phyloP scores from a whole-genome alignment of 2,797 vertebrate species.

The Yasuhikotakia modesta region DNA sequence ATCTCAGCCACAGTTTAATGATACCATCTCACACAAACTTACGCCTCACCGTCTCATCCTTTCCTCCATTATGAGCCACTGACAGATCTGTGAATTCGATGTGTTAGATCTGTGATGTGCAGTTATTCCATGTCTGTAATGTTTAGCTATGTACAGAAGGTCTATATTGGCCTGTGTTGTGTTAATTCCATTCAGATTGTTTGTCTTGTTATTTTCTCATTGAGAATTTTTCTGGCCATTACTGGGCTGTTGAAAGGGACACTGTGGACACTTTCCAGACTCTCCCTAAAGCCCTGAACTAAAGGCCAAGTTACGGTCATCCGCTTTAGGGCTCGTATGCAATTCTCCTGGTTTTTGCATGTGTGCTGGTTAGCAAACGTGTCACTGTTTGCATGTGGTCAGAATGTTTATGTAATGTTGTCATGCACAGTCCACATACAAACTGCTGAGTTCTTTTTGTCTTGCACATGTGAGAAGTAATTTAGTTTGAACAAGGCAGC shows the following conservation, averaged over 20 bases:
- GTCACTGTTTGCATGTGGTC: constrained; percentile 59
- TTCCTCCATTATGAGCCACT: background rate
- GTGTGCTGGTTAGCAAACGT: constrained; percentile 35
- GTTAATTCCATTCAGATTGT: constrained; percentile 26
- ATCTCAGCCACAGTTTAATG: constrained; percentile 13
- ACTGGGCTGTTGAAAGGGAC: constrained; percentile 58
- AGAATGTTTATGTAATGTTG: constrained; percentile 57
- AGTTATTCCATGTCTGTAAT: background rate
- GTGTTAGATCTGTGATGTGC: background rate
- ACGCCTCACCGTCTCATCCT: constrained; percentile 8
- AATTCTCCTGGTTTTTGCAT: constrained; percentile 30
- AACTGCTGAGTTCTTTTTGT: constrained; percentile 38
- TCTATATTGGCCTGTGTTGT: constrained; percentile 16
- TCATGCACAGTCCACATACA: constrained; percentile 38
- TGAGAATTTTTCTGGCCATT: constrained; percentile 56
- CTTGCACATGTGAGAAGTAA: background rate
- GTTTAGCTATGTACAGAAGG: constrained; percentile 7
- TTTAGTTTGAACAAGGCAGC: background rate
- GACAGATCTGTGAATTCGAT: background rate
- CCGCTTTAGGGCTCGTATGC: constrained; percentile 9
- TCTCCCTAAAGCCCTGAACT: constrained; percentile 31
- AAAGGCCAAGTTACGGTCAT: constrained; percentile 28
- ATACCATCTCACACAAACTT: constrained; percentile 2
- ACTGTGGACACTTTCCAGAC: constrained; percentile 61
- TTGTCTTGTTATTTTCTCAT: constrained; percentile 61